Evolutionary conservation across 2,113 vertebrate species (phyloP), one percentile per base, ranked within the genome.

Genomic region (Callionymus lyra): DNA sequence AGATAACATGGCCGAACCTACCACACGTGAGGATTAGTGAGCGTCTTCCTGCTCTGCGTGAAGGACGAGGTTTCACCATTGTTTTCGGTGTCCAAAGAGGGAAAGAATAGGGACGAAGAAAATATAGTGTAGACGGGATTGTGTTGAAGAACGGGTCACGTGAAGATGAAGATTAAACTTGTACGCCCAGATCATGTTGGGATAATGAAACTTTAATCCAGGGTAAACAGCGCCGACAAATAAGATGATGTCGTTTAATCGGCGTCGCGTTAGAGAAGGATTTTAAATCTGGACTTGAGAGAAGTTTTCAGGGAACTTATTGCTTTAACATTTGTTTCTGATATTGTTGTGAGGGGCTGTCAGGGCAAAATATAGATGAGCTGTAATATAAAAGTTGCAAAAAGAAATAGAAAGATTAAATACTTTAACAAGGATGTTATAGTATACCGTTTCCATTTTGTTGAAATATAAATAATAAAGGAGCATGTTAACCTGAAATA

Each of bases 1-100:
- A 46, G 63, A 68, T 60, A 51, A 50, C 50, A 41, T 19, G 1
- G 13, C 12, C 18, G n/a, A 32, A 48, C 81, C 76, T 76, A 79
- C 74, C 68, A 58, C 50, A 53, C 2, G 10, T 1, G 11, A 51
- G 76, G 72, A 76, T 77, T 74, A 77, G 37, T 40, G 50, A 2
- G 48, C 43, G 19, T 61, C 48, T 54, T 58, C 45, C 32, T 38
- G n/a, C 12, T 14, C 3, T n/a, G 34, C 17, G 48, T n/a, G 17
- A 49, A 38, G 46, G 45, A 47, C 9, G 1, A 9, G 34, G 48
- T 15, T 44, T 17, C 33, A 16, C 35, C 33, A 27, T 31, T 42
- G 16, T 47, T 18, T 34, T 8, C 31, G 34, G 13, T 57, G 49
- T 41, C 12, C 8, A 8, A 27, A 8, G 21, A 4, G 21, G 21